These are phyloP conservation scores for Lemur catta DNA, from an alignment of 2,797 vertebrate species.

Conservation along the genomic window DNA sequence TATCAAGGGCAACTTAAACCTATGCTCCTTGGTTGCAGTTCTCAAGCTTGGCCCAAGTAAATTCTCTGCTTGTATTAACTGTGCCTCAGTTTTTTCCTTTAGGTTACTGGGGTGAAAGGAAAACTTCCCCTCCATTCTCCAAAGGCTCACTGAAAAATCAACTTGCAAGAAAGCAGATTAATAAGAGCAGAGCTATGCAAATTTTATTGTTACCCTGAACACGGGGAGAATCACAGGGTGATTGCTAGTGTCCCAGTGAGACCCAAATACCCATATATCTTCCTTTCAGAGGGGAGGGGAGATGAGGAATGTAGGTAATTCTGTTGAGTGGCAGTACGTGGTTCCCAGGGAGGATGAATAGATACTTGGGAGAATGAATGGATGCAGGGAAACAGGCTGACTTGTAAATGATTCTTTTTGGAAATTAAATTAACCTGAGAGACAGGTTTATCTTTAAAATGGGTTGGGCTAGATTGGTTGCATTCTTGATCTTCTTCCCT, in stretches of 20 bases:
- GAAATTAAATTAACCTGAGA: neutral
- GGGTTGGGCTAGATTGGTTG: neutral
- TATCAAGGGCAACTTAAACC: neutral
- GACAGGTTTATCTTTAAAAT: neutral
- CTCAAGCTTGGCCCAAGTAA: neutral
- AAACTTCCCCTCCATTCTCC: neutral
- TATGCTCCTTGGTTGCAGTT: neutral
- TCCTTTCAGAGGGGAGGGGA: neutral
- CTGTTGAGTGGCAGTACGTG: neutral
- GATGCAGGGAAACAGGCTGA: too few species aligned
- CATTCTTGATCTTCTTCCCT: neutral
- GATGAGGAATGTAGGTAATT: neutral
- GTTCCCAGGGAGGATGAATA: neutral
- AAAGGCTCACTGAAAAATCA: neutral
- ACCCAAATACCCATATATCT: neutral
- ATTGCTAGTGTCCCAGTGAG: neutral
- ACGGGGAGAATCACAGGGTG: too few species aligned
- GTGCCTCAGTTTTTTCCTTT: neutral
- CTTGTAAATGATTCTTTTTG: neutral
- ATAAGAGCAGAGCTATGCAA: neutral
- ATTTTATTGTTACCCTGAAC: neutral
- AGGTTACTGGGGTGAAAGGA: neutral
- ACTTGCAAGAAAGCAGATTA: neutral
- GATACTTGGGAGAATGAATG: neutral
- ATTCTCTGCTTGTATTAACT: neutral